Percentiles rank a stretch among this genome's conserved stretches.
Conservation (phyloP, 2,113 vertebrate species). For the Phrynosoma platyrhinos region DNA sequence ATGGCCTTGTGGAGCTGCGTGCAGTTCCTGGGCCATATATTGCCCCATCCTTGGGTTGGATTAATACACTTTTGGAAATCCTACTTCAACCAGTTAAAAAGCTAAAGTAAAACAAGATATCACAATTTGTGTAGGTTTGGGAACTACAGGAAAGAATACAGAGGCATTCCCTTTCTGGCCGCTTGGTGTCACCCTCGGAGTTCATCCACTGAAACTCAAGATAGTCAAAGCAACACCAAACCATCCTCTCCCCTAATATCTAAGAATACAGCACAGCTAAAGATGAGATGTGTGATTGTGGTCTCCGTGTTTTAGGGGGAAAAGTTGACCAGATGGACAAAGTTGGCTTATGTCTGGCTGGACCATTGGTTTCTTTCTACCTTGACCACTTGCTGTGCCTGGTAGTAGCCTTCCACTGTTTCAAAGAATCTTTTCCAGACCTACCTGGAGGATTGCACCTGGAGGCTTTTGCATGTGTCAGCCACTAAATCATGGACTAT, state of each 20-base stretch:
- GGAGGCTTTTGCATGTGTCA: neutral
- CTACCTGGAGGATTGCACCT: neutral
- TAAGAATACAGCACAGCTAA: neutral
- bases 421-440: neutral
- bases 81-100: too few relatives aligned
- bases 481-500: too few relatives aligned
- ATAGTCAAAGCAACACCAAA: neutral
- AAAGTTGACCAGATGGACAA: neutral
- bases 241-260: neutral
- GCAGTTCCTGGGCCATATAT: too few relatives aligned
- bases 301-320: too few relatives aligned
- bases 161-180: neutral
- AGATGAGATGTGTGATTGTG: neutral
- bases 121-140: neutral
- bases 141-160: neutral
- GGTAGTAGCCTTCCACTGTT: neutral
- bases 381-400: neutral
- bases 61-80: too few relatives aligned
- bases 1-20: too few relatives aligned
- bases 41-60: too few relatives aligned
- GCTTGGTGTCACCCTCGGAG: conserved; percentile 14
- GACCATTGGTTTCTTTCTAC: neutral
- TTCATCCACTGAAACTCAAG: neutral
- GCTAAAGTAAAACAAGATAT: neutral
- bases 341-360: neutral